A percentile compares a stretch with the other conserved stretches of the same genome.
These are phyloP conservation scores for Xenotilapia longispinis DNA, from an alignment of 2,113 vertebrate species.

Conservation along the genomic window DNA sequence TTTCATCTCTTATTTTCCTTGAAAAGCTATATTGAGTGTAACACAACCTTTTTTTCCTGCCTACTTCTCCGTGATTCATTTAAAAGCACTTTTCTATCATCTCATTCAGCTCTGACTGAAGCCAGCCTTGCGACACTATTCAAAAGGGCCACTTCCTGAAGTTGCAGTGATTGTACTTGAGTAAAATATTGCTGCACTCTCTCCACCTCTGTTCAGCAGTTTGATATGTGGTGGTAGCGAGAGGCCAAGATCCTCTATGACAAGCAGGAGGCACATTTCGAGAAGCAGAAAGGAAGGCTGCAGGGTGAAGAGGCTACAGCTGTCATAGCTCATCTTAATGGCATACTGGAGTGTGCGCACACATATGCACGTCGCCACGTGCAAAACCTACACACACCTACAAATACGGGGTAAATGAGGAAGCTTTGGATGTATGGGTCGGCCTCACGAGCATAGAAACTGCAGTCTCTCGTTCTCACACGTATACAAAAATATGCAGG, in stretches of 20 bases:
- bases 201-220: conserved; percentile 47
- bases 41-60: background rate
- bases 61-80: conserved; percentile 16
- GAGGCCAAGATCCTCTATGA: conserved; percentile 51
- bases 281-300: conserved; percentile 49
- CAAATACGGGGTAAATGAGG: conserved; percentile 39
- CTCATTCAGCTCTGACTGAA: conserved; percentile 1
- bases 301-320: conserved; percentile 67
- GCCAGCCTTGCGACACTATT: background rate
- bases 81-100: conserved; percentile 11
- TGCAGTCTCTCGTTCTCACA: background rate
- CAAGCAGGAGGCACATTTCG: conserved; percentile 49
- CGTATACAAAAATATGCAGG: conserved; percentile 39
- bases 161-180: conserved; percentile 30
- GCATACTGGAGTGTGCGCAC: conserved; percentile 22
- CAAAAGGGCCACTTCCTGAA: conserved; percentile 32
- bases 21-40: conserved; percentile 18
- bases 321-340: conserved; percentile 69
- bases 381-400: conserved; percentile 4
- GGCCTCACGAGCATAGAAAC: background rate
- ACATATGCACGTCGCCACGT: background rate
- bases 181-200: conserved; percentile 48
- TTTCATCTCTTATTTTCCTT: conserved; percentile 6
- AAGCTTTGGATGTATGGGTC: conserved; percentile 41
- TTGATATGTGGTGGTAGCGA: conserved; percentile 48